These are phyloP conservation scores for Coreius guichenoti DNA, from an alignment of 2,797 vertebrate species.

Conservation along the genomic window DNA sequence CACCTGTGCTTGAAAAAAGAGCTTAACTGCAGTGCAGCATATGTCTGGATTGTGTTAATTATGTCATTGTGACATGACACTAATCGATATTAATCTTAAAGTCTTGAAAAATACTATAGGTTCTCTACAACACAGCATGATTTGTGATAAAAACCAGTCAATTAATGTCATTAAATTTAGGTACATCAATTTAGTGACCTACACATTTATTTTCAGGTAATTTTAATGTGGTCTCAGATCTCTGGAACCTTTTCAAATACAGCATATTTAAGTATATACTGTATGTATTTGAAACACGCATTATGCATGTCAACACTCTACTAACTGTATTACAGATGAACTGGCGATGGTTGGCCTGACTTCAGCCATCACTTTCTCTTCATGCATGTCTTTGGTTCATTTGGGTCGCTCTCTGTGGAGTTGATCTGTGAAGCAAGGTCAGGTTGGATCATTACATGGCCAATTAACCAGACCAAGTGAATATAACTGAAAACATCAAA, in stretches of 20 bases:
- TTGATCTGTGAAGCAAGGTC: slow-evolving; percentile 54
- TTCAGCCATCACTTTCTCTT: background rate
- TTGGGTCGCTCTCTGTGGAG: background rate
- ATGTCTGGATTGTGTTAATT: background rate
- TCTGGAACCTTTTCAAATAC: background rate
- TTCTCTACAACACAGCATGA: background rate
- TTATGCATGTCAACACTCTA: background rate
- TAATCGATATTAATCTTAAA: background rate
- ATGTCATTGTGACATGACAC: slow-evolving; percentile 9
- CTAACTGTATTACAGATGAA: background rate
- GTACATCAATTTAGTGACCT: background rate
- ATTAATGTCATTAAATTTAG: background rate
- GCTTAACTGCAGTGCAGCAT: slow-evolving; percentile 11
- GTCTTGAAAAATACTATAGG: background rate
- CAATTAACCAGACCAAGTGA: slow-evolving; percentile 70
- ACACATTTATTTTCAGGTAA: background rate
- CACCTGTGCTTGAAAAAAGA: slow-evolving; percentile 73
- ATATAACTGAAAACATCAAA: slow-evolving; percentile 44
- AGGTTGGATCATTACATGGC: slow-evolving; percentile 68
- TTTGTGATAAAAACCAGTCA: background rate
- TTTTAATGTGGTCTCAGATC: background rate
- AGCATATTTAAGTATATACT: background rate
- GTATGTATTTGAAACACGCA: background rate
- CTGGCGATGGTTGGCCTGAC: background rate
- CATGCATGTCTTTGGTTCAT: background rate